A percentile compares a stretch with the other conserved stretches of the same genome.
Evolutionary conservation across 2,113 vertebrate genomes (phyloP).

Genomic region (Drymodes brunneopygia): DNA sequence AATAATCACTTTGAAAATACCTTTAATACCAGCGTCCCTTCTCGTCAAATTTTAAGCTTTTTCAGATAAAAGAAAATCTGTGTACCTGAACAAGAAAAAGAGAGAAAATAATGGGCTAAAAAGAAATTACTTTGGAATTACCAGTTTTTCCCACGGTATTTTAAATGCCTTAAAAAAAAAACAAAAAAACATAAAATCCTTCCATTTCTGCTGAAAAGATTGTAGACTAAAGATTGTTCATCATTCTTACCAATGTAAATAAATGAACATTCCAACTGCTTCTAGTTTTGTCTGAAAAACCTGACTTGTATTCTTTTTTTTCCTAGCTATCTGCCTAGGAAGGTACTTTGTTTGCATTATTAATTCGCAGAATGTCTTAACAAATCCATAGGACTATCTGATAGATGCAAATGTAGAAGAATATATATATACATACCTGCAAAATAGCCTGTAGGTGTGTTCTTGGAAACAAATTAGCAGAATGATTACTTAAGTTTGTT

Average conservation of each 20-base stretch:
- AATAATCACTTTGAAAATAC: background rate
- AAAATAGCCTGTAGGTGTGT: background rate
- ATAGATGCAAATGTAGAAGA: background rate
- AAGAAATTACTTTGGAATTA: background rate
- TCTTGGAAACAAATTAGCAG: background rate
- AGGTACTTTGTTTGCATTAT: background rate
- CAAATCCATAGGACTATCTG: background rate
- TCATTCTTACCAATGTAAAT: background rate
- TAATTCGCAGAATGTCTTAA: background rate
- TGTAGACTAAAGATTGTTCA: background rate
- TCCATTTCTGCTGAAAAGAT: background rate
- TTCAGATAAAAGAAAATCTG: background rate
- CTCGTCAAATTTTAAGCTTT: background rate
- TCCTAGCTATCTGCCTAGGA: background rate
- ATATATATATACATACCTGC: background rate
- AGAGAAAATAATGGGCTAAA: background rate
- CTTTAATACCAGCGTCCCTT: background rate
- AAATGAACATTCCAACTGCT: background rate
- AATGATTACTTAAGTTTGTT: background rate
- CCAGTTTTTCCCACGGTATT: background rate
- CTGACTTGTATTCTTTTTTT: background rate
- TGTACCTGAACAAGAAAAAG: background rate
- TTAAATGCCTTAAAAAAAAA: background rate
- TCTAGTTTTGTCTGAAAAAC: background rate
- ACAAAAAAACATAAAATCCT: background rate